Conservation (phyloP, 2,888 invertebrate genomes). For the Noctua comes region DNA sequence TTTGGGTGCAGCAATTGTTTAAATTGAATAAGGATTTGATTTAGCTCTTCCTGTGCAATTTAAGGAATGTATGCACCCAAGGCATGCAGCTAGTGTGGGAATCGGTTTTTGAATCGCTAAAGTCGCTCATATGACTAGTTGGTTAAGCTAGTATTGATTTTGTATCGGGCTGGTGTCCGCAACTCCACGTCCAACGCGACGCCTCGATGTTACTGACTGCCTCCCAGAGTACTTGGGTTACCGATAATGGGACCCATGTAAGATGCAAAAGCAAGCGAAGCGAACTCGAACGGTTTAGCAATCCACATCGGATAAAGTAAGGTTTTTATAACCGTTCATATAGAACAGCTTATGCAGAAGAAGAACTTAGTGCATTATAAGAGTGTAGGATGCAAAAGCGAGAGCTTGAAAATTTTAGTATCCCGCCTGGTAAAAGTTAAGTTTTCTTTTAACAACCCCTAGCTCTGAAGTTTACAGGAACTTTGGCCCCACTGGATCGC, state of each 20-base stretch:
- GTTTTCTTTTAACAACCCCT: neutral
- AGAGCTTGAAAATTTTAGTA: neutral
- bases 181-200: neutral
- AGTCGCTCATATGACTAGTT: neutral
- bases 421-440: neutral
- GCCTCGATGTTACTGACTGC: no score
- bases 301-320: neutral
- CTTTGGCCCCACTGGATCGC: neutral
- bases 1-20: slow-evolving; percentile 14
- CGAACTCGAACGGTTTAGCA: neutral
- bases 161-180: neutral
- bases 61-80: slow-evolving; percentile 10
- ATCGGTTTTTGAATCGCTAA: neutral
- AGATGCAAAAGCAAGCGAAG: neutral
- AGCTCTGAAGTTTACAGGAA: neutral
- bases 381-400: neutral
- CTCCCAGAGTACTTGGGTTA: no score
- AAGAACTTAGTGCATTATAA: no score
- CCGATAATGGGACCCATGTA: neutral
- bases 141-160: neutral
- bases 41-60: slow-evolving; percentile 32
- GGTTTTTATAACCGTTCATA: neutral
- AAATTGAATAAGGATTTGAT: slow-evolving; percentile 35
- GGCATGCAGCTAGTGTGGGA: neutral
- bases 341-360: neutral